Base-by-base conservation (phyloP, 2,888 invertebrate genomes). In the Caenorhabditis sp. region DNA sequence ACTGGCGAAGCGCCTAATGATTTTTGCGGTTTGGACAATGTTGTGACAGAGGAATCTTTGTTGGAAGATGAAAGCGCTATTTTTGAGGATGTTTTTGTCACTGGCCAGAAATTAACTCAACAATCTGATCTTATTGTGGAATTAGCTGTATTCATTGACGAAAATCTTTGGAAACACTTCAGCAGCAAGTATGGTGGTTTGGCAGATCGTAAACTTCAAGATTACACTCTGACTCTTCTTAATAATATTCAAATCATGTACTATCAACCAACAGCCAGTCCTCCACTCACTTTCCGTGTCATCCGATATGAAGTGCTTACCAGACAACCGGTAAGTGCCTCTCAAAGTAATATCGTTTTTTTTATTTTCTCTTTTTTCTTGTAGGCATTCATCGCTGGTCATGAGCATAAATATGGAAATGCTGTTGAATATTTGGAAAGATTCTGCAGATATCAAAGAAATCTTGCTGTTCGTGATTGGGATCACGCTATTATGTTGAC, bases 221-320 rank as follows among this genome's bases (percentile, higher is more conserved):
- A 88, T 70, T 87, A 85, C 76, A 81, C 85, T 8, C 54, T 85
- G 54, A 87, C 87, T 23, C 83, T 88, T 76, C 77, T 87, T 43
- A 88, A 87, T 70, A 87, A 88, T 78, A 87, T 88, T 70, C 88
- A 88, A 78, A 87, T 88, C 56, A 86, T 88, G 84, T 88, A 88
- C 73, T 81, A 85, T 43, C 87, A 88, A 67, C 85, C 87, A 59
- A 86, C 83, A 5, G 84, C 87, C 54, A 76, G 80, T 27, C 87
- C 87, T 53, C 82, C 83, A 36, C 77, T 87, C 53, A 83, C 82
- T 49, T 87, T 88, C 81, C 66, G 82, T 69, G 80, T 87, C 54
- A 86, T 88, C 23, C 78, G 87, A 59, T 87, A 86, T 75, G 87
- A 87, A 77, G 85, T 87, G 43, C 78, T 87, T 59, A 81, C 83